Evolutionary conservation across 2,797 vertebrate species (phyloP), one percentile per base, ranked within the genome.

Genomic region (Syngnathus rostellatus): DNA sequence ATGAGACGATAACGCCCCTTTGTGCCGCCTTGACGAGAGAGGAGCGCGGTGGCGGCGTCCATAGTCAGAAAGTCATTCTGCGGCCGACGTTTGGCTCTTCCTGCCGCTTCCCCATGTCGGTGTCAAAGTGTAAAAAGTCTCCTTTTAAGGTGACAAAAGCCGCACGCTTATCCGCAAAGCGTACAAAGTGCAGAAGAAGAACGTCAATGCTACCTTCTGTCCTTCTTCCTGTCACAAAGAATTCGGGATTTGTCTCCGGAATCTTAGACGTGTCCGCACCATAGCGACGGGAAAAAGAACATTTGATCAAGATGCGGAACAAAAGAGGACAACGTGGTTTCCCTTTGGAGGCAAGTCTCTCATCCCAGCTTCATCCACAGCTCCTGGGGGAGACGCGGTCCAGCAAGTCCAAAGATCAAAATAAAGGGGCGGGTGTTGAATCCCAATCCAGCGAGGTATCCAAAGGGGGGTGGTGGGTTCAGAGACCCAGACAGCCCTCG

Each of bases 71-170:
- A 39, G 60, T 62, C 40, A 45, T 62, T 21, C 8, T 3, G 10
- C 7, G 19, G 17, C n/a, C 14, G 39, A 11, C 1, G n/a, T 14
- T 21, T 1, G n/a, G n/a, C 23, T 45, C 21, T 16, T 12, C 59
- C 8, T 37, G 37, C 37, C 40, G 8, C 63, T 3, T 21, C 48
- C 31, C 38, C 25, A 10, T 55, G 11, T 41, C 38, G 11, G 45
- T 31, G 50, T 39, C 39, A 75, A 78, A 85, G 82, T 88, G 79
- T 67, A 70, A 77, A 83, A 86, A 86, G 81, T 84, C 86, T 91
- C 92, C 91, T 92, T 92, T 92, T 91, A 91, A 90, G 90, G 90
- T 90, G 90, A 88, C 89, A 91, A 86, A 85, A 78, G 84, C 83
- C 86, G 85, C 86, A 86, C 85, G 81, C 65, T 48, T 59, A 66